These are phyloP conservation scores for Phthorimaea operculella DNA, from an alignment of 1,140 invertebrate genomes.

Conservation along the genomic window DNA sequence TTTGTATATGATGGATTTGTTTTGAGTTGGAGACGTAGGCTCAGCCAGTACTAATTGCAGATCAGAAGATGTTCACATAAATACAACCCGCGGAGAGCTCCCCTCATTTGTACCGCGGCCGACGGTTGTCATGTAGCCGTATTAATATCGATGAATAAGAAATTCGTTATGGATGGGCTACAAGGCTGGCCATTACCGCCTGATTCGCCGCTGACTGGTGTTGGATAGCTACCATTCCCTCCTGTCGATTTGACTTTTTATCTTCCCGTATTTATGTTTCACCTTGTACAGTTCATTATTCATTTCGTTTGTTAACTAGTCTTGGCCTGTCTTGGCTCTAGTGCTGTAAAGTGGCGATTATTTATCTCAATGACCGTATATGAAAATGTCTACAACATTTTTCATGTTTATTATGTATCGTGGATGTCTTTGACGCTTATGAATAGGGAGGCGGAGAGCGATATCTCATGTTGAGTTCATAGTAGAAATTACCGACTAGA, in stretches of 20 bases:
- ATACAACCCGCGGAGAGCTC: constrained; percentile 53
- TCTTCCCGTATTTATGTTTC: constrained; percentile 32
- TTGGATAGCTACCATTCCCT: constrained; percentile 40
- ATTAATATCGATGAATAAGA: constrained; percentile 66
- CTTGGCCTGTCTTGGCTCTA: constrained; percentile 8
- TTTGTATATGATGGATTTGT: too few species aligned
- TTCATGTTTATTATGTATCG: background rate
- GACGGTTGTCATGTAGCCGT: constrained; percentile 59
- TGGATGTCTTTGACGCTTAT: too few species aligned
- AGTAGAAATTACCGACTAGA: too few species aligned
- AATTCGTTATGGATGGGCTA: constrained; percentile 64
- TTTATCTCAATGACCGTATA: constrained; percentile 12
- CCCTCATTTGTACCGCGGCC: constrained; percentile 55
- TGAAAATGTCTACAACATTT: background rate
- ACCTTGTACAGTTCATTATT: constrained; percentile 27
- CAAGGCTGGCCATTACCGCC: constrained; percentile 53
- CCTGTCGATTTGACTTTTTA: constrained; percentile 37
- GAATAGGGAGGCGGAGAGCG: too few species aligned
- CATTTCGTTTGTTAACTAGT: constrained; percentile 19
- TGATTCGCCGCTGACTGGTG: constrained; percentile 33
- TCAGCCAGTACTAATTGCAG: constrained; percentile 52
- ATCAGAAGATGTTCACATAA: constrained; percentile 55
- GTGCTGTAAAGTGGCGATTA: constrained; percentile 15
- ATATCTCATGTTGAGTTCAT: constrained; percentile 7
- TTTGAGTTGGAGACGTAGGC: background rate